Conservation (phyloP, 2,113 vertebrate species). For the Sialia sialis region DNA sequence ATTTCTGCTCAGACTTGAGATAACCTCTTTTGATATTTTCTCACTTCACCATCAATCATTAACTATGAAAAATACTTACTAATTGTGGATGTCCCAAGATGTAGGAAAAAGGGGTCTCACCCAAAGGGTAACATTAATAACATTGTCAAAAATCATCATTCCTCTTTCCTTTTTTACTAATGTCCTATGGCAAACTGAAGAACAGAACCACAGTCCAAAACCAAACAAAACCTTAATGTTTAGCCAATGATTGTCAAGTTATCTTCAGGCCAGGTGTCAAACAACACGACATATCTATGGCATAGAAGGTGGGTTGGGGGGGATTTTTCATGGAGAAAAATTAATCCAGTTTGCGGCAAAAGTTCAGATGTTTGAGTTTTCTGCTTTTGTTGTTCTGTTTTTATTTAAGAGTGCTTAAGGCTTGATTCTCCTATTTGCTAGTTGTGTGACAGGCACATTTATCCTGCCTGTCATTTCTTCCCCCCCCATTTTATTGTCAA, state of each 20-base stretch:
- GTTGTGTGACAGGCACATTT: slow-evolving; percentile 42
- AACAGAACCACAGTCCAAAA: background rate
- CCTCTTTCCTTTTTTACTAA: background rate
- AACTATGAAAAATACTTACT: background rate
- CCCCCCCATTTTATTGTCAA: slow-evolving; percentile 36
- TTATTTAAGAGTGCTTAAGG: slow-evolving; percentile 44
- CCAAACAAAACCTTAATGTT: background rate
- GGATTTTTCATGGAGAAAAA: background rate
- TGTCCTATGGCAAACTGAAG: background rate
- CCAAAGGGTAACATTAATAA: background rate
- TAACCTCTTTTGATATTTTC: background rate
- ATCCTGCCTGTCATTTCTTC: slow-evolving; percentile 40
- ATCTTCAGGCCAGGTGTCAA: slow-evolving; percentile 11
- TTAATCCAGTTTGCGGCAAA: slow-evolving; percentile 1
- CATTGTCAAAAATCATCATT: background rate
- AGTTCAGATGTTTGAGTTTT: background rate
- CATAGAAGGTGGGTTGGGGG: background rate
- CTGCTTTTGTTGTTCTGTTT: background rate
- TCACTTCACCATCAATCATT: background rate
- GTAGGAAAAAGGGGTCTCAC: background rate
- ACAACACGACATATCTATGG: background rate
- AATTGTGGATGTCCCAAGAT: background rate
- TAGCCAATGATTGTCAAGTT: background rate
- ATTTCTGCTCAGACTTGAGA: background rate
- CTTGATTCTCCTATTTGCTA: slow-evolving; percentile 14